Conservation (phyloP, 2,797 vertebrate genomes). For the Typhlichthys eigenmanni region DNA sequence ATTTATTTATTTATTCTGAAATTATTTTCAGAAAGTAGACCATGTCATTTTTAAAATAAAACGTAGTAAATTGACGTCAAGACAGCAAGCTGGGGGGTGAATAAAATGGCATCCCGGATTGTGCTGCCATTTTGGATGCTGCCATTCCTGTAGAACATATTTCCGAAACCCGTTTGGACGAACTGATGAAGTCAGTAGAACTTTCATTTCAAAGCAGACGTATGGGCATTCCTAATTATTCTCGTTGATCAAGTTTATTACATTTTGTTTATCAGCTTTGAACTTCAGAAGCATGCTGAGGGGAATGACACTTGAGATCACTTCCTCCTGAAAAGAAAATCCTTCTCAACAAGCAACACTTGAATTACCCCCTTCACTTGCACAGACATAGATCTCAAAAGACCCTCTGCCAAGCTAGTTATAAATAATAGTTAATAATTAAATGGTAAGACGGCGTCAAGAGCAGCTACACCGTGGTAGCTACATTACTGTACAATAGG, state of each 20-base stretch:
- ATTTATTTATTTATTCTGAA: too few species aligned
- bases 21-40: too few species aligned
- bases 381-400: slow-evolving; percentile 13
- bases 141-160: neutral
- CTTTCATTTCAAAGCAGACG: slow-evolving; percentile 3
- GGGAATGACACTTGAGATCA: slow-evolving; percentile 5
- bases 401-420: neutral
- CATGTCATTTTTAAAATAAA: too few species aligned
- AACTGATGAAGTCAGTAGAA: neutral
- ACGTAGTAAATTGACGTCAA: too few species aligned
- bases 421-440: slow-evolving; percentile 16
- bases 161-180: neutral
- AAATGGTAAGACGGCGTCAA: slow-evolving; percentile 7
- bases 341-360: slow-evolving; percentile 17
- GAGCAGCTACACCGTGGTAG: too few species aligned
- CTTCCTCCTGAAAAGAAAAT: neutral
- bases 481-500: too few species aligned
- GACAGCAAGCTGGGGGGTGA: too few species aligned
- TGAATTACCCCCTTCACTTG: slow-evolving; percentile 18
- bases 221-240: slow-evolving; percentile 34
- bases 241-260: slow-evolving; percentile 26
- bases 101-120: too few species aligned
- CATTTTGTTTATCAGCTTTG: slow-evolving; percentile 24
- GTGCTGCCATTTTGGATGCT: too few species aligned
- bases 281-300: slow-evolving; percentile 2